A percentile compares a stretch with the other conserved stretches of the same genome.
phyloP scores from a whole-genome alignment of 2,797 vertebrate genomes.

The Pseudochaenichthys georgianus region DNA sequence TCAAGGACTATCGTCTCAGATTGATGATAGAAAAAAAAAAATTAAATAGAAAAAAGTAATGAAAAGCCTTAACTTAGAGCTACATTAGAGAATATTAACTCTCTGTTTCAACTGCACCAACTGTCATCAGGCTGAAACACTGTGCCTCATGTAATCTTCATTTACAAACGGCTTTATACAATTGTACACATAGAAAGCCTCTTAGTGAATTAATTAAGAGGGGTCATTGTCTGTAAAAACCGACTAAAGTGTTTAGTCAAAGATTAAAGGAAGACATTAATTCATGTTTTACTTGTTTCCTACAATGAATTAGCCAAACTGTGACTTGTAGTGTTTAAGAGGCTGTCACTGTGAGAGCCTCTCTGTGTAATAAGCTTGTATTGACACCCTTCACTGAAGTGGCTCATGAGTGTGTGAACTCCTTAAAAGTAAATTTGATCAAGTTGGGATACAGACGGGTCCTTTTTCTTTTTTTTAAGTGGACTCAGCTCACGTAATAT shows the following conservation, averaged over 20 bases:
- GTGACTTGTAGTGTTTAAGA: constrained; percentile 7
- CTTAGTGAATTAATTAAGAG: background rate
- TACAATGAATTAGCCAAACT: constrained; percentile 13
- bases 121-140: background rate
- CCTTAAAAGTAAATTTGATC: constrained; percentile 65
- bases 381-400: constrained; percentile 63
- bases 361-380: constrained; percentile 72
- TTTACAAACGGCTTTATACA: background rate
- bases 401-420: constrained; percentile 58
- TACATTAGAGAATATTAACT: no score
- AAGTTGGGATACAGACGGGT: constrained; percentile 25
- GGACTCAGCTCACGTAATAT: background rate
- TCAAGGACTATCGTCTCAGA: background rate
- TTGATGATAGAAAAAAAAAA: background rate
- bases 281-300: constrained; percentile 42
- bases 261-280: constrained; percentile 8
- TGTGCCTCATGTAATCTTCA: background rate
- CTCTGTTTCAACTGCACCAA: background rate
- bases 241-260: constrained; percentile 5
- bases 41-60: background rate
- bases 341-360: constrained; percentile 27
- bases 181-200: background rate
- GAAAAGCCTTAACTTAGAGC: background rate
- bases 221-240: constrained; percentile 7
- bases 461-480: background rate